Base-by-base conservation (phyloP, 2,888 invertebrate genomes). In the Linyphia triangularis region DNA sequence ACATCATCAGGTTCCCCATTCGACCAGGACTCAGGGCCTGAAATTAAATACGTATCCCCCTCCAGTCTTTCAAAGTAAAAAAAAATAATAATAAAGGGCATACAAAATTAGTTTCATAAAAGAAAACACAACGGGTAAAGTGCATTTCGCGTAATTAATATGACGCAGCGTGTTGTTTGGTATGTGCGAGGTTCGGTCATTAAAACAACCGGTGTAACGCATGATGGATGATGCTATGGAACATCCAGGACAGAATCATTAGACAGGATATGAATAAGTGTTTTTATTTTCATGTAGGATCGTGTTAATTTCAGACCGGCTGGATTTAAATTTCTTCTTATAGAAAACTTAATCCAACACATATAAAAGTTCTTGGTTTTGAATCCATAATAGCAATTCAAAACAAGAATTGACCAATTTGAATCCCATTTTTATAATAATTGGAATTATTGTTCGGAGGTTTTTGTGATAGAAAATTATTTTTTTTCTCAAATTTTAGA, bases 131-230 rank as follows among this genome's bases (percentile, higher is more conserved):
- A 26, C 24, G 26, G 9, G 9, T 13, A 24, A 43, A 72, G 51
- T 26, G 51, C 26, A 24, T 43, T 51, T 28, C 28, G 59, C 37
- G 59, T 75, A 75, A 75, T 75, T 75, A 75, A 75, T 57, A 61
- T 59, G 33, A 24, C 3, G 33, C 33, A 51, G 51, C 16, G n/a
- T n/a, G 72, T 24, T n/a, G 40, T n/a, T 43, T 72, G 16, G n/a
- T 19, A 67, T n/a, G n/a, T n/a, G 28, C 24, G 72, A 72, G 26
- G 26, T 28, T 26, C 22, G 75, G 57, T 75, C 75, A 75, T 75
- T 75, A 75, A 57, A 75, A 72, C 72, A 72, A 51, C 26, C 33
- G 75, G 24, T 33, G 75, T n/a, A 33, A 19, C 33, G 51, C 30
- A n/a, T 75, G 75, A 75, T 75, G 75, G 30, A 75, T 75, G 59